These are phyloP conservation scores for Limnephilus marmoratus DNA, from an alignment of 2,888 invertebrate species.

Conservation along the genomic window DNA sequence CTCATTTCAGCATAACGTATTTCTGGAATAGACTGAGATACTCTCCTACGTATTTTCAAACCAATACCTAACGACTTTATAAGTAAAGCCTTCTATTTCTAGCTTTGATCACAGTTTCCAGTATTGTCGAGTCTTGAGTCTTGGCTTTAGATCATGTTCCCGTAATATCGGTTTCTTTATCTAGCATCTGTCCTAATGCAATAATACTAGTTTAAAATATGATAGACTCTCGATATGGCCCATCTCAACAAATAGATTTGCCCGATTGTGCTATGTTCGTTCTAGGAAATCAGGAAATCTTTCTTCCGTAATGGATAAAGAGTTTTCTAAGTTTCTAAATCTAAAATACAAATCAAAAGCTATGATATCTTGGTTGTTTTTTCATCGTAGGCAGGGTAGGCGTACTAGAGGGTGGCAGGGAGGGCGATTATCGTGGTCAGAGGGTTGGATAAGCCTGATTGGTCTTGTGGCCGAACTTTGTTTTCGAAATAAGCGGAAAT, in stretches of 20 bases:
- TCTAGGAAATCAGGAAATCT: neutral
- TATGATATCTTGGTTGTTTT: neutral
- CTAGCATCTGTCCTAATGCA: neutral
- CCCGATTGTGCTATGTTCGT: neutral
- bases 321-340: neutral
- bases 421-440: neutral
- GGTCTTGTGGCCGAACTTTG: neutral
- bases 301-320: neutral
- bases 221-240: neutral
- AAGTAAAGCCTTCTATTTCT: too few species aligned
- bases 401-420: neutral
- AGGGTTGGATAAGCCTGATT: neutral
- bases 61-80: too few species aligned
- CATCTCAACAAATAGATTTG: neutral
- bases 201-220: neutral
- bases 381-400: neutral
- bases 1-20: too few species aligned
- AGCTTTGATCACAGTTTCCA: too few species aligned
- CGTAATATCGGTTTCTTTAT: neutral
- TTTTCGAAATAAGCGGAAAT: neutral
- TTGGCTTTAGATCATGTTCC: neutral
- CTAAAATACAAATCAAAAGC: neutral
- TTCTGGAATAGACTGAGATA: too few species aligned
- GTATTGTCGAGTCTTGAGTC: too few species aligned
- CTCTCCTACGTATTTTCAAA: too few species aligned